Conservation (phyloP, 2,113 vertebrate genomes). For the Tonatia bakeri region DNA sequence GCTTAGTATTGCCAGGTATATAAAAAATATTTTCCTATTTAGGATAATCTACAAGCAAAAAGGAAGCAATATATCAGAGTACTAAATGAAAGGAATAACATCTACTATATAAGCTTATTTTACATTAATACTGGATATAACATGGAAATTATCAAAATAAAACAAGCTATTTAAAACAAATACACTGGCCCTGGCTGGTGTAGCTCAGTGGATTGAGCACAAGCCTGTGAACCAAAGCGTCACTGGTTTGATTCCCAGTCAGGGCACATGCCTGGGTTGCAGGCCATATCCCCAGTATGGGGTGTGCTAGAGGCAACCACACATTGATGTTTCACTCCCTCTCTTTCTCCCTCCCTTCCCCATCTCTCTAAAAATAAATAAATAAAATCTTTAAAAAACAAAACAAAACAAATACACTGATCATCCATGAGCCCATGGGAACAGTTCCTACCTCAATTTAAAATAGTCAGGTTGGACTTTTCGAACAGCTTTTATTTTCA, state of each 20-base stretch:
- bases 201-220: no score
- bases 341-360: no score
- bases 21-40: not conserved
- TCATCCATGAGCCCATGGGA: not conserved
- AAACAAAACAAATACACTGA: not conserved
- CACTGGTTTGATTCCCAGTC: no score
- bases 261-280: no score
- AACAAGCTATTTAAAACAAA: not conserved
- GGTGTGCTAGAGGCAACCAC: no score
- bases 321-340: no score
- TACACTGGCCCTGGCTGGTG: no score
- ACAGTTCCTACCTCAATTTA: not conserved
- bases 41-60: not conserved
- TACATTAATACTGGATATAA: not conserved
- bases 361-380: no score
- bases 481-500: slow-evolving; percentile 39
- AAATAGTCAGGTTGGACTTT: slow-evolving; percentile 26
- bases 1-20: not conserved
- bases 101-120: not conserved
- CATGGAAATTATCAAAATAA: not conserved
- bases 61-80: not conserved
- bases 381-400: no score
- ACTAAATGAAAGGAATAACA: not conserved
- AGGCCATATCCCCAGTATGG: no score
- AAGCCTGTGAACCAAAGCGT: no score